Base-by-base conservation (phyloP, 1,140 invertebrate species). In the Batillaria attramentaria region DNA sequence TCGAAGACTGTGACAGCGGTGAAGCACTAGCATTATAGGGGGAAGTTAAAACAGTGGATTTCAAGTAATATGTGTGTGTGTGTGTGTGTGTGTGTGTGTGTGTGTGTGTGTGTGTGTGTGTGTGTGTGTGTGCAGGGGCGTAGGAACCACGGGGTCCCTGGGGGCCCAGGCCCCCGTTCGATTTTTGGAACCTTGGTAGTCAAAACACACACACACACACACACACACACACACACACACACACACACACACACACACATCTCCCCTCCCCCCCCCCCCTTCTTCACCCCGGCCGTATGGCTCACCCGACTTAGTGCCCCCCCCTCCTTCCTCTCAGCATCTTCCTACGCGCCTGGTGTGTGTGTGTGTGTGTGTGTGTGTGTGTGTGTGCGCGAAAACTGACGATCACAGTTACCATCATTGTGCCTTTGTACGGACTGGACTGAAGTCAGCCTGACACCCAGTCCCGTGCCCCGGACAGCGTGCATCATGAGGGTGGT, bases 361-460 rank as follows among this genome's bases (percentile, higher is more conserved):
- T n/a, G n/a, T n/a, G n/a, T 33, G 62, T 33, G 62, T 33, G 62
- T 20, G 62, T 33, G 62, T 65, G 62, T 65, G 62, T 65, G 62
- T 65, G 62, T 65, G 62, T 65, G 62, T 65, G n/a, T 33, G 28
- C 37, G 62, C 24, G n/a, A 10, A 24, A 20, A 62, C 24, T 60
- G 24, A n/a, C 4, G 24, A 6, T 20, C 33, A 28, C 5, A 4
- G 57, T 60, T 60, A 28, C 31, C 5, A 5, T 4, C 24, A 60
- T 20, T 60, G 57, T 60, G 57, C 57, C 57, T n/a, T 28, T 4
- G 8, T 28, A 60, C 24, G 31, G 24, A 20, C 57, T 60, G 20
- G 57, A 28, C 24, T 20, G 31, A 60, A 28, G 20, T 60, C 57
- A 4, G 24, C 57, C 46, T 24, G 10, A 10, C 24, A 50, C 46